phyloP scores from a whole-genome alignment of 2,113 vertebrate species.

The Gnathonemus longibarbis region DNA sequence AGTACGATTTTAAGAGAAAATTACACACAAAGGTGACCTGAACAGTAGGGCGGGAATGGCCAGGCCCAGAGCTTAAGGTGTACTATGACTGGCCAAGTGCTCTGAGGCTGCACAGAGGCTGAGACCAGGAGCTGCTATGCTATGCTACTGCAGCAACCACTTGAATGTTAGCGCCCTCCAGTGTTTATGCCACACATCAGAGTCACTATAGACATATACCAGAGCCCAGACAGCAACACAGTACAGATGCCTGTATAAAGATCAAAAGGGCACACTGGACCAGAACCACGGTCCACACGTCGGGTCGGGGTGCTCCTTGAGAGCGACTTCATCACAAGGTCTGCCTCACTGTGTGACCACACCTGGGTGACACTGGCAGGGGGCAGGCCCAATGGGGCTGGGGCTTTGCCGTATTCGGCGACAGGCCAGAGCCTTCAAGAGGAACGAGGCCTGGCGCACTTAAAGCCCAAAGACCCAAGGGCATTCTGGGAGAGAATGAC shows the following conservation, averaged over 20 bases:
- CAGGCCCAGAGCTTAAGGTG: background rate
- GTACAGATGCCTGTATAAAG: background rate
- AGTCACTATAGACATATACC: background rate
- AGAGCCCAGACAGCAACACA: background rate
- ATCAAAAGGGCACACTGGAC: background rate
- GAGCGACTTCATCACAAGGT: background rate
- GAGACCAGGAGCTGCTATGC: background rate
- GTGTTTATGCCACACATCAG: background rate
- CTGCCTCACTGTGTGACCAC: background rate
- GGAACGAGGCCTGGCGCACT: background rate
- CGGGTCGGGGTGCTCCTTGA: background rate
- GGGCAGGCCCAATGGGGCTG: background rate
- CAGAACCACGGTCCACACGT: background rate
- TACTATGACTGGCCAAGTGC: background rate
- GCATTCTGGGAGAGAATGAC: background rate
- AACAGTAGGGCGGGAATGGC: background rate
- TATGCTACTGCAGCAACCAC: background rate
- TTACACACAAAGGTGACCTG: background rate
- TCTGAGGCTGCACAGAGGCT: background rate
- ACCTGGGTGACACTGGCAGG: background rate
- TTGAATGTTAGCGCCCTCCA: background rate
- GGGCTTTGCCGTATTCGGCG: background rate
- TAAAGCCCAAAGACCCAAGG: background rate
- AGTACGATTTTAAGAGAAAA: background rate
- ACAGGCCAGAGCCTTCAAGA: background rate